These are phyloP conservation scores for Meiosimyza platycephala DNA, from an alignment of 2,888 invertebrate species.

Conservation along the genomic window DNA sequence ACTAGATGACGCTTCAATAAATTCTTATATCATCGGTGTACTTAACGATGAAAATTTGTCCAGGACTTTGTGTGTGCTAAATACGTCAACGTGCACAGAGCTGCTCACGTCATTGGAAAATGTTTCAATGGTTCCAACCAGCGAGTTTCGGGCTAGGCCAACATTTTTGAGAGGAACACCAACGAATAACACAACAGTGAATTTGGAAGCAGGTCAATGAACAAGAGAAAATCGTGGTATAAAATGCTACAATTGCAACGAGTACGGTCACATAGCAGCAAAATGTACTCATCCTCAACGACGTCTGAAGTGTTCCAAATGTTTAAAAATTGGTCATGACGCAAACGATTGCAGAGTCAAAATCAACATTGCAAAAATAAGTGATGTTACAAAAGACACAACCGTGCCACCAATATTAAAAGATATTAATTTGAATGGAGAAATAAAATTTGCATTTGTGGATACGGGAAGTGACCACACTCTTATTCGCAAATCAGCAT, in stretches of 20 bases:
- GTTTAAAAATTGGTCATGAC: slow-evolving; percentile 39
- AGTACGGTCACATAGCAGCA: slow-evolving; percentile 36
- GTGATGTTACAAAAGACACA: slow-evolving; percentile 3
- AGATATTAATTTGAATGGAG: slow-evolving; percentile 21
- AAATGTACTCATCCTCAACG: slow-evolving; percentile 40
- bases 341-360: background rate
- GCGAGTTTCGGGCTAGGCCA: no score
- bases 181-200: background rate
- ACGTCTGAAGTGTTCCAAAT: slow-evolving; percentile 31
- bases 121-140: no score
- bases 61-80: no score
- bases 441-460: slow-evolving; percentile 31
- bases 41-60: no score
- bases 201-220: background rate
- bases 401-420: slow-evolving; percentile 34
- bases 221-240: slow-evolving; percentile 16
- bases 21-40: no score
- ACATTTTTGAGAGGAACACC: no score
- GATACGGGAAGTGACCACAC: slow-evolving; percentile 42
- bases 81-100: no score
- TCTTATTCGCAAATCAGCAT: slow-evolving; percentile 32
- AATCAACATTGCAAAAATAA: background rate
- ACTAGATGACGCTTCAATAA: no score
- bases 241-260: slow-evolving; percentile 42
- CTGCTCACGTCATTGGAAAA: no score